Evolutionary conservation across 2,113 vertebrate species (phyloP).

Genomic region (Psilopogon haemacephalus): DNA sequence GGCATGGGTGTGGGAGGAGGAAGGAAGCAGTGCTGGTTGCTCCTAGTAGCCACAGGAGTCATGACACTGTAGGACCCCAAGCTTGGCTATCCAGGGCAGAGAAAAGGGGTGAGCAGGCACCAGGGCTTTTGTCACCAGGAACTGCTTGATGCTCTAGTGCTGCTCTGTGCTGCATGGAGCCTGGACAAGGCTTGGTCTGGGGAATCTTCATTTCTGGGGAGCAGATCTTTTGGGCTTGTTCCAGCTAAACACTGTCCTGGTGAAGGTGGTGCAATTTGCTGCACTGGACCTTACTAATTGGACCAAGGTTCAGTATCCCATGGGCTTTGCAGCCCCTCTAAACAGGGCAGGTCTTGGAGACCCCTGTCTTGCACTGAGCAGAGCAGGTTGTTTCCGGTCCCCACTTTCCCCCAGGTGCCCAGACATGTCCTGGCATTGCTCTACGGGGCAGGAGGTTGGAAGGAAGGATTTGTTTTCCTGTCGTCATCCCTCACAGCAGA

Average conservation of each 20-base stretch:
- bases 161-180: neutral
- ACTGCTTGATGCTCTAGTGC: neutral
- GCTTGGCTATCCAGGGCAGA: neutral
- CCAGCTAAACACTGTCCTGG: neutral
- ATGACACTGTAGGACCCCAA: neutral
- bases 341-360: neutral
- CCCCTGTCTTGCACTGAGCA: neutral
- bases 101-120: neutral
- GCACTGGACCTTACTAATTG: fast-evolving
- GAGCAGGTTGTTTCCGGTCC: neutral
- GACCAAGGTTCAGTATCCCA: neutral
- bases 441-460: neutral
- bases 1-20: neutral
- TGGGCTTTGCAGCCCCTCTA: neutral
- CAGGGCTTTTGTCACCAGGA: neutral
- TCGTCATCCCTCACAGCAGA: neutral
- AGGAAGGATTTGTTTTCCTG: neutral
- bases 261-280: neutral
- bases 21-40: neutral
- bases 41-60: neutral
- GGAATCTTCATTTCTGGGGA: neutral
- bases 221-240: neutral
- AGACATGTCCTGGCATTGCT: neutral
- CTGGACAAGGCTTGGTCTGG: neutral
- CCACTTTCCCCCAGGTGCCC: neutral